Evolutionary conservation across 2,888 invertebrate species (phyloP).

Genomic region (Rotaria socialis): DNA sequence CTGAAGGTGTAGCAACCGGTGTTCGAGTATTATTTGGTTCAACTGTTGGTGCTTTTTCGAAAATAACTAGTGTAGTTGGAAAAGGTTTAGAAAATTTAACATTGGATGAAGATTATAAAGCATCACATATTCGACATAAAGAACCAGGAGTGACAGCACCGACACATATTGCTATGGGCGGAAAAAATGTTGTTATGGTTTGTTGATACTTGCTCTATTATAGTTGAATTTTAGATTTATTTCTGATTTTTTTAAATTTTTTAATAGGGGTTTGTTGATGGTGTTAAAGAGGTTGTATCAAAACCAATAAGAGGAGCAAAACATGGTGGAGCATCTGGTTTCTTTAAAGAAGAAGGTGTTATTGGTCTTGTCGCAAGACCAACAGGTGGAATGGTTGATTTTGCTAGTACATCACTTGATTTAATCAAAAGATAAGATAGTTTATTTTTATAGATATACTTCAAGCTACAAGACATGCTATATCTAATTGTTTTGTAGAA

Average conservation of each 20-base stretch:
- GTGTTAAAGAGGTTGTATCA: constrained; percentile 87
- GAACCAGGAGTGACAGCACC: neutral
- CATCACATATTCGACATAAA: constrained; percentile 62
- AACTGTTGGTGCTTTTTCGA: constrained; percentile 89
- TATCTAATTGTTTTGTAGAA: no score
- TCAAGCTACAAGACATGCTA: no score
- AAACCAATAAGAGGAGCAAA: constrained; percentile 72
- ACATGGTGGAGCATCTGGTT: constrained; percentile 67
- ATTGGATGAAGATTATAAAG: constrained; percentile 88
- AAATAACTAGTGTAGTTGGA: constrained; percentile 68
- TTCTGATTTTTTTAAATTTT: constrained; percentile 85
- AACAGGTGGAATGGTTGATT: constrained; percentile 89
- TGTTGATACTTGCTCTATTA: constrained; percentile 92
- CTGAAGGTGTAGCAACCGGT: constrained; percentile 87
- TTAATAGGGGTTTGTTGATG: constrained; percentile 81
- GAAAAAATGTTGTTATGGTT: constrained; percentile 62
- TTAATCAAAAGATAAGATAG: constrained; percentile 75
- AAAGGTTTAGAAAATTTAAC: constrained; percentile 86
- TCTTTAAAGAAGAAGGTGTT: constrained; percentile 89
- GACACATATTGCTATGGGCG: constrained; percentile 59
- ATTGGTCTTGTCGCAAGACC: constrained; percentile 90
- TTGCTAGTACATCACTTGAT: constrained; percentile 93
- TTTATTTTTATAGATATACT: no score
- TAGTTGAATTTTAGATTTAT: constrained; percentile 88
- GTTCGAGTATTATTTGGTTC: constrained; percentile 88